Evolutionary conservation across 1,140 invertebrate species (phyloP).

Genomic region (Schlechtendalia chinensis): DNA sequence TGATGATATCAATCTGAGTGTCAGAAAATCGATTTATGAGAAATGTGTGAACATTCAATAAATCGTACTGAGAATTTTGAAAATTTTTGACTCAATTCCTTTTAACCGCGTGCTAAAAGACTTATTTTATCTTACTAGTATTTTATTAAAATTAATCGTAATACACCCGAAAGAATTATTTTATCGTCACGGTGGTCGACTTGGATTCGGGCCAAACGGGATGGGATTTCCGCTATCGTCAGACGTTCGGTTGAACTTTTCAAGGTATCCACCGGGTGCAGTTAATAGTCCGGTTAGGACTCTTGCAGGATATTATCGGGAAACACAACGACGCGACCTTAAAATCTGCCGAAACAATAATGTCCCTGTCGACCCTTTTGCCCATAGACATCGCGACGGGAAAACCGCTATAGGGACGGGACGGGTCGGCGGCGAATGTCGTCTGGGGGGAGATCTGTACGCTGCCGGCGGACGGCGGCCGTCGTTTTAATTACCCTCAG

Average conservation of each 20-base stretch:
- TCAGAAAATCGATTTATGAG: no score
- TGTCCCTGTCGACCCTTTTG: slow-evolving; percentile 12
- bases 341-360: slow-evolving; percentile 37
- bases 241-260: slow-evolving; percentile 1
- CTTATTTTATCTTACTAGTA: no score
- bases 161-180: no score
- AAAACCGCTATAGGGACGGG: neutral
- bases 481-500: slow-evolving; percentile 41
- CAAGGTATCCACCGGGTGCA: slow-evolving; percentile 33
- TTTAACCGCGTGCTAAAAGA: no score
- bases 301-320: neutral
- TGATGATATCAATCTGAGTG: no score
- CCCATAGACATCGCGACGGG: neutral
- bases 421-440: neutral
- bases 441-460: neutral
- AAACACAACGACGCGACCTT: slow-evolving; percentile 3
- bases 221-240: neutral
- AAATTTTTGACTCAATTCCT: no score
- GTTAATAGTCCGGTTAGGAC: slow-evolving; percentile 27
- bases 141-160: no score
- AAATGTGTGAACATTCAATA: no score
- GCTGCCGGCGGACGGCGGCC: neutral
- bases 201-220: slow-evolving; percentile 10
- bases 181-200: no score
- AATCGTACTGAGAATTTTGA: no score